Base-by-base conservation (phyloP, 2,113 vertebrate species). In the Damaliscus lunatus region DNA sequence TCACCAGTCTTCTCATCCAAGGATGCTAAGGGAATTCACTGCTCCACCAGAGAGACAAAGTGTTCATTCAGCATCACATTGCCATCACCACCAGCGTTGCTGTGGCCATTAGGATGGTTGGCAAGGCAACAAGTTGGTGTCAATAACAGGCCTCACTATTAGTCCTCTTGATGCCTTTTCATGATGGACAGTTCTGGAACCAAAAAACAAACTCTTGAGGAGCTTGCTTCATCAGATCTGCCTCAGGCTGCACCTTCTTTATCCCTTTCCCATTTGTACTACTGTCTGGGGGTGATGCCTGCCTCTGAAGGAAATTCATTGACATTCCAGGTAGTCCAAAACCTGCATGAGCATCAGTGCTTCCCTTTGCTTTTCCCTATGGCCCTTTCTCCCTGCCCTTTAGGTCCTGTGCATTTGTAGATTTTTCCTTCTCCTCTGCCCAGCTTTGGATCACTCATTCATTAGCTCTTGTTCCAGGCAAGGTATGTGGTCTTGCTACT, bases 311-410 rank as follows among this genome's bases (percentile, higher is more conserved):
- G 62, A 55, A 31, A 53, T 33, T 6, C 27, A 46, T 55, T 23
- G 11, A 27, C 74, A 29, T 40, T 16, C 43, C 46, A 5, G 8
- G 1, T 55, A 5, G 48, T 43, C 27, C 6, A 16, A 29, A 82
- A 31, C 9, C 40, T 46, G 27, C 4, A 5, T 50, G n/a, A 10
- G 6, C 19, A 3, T 43, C 29, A 1, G 0, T 0, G 4, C 19
- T 31, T 59, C 57, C 43, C 27, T 62, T 33, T 33, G 50, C 2
- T 46, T 67, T 40, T 10, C 15, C 27, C 14, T 7, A 5, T 2
- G 3, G 7, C 3, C 43, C 50, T 16, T 50, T 57, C 89, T 64
- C 48, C 36, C 25, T n/a, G 46, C 19, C 36, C 55, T 33, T 23
- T 43, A 9, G 43, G 9, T 81, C 43, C 5, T 13, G 3, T 6